Conservation (phyloP, 1,140 invertebrate genomes). For the Probaryconus sp. region DNA sequence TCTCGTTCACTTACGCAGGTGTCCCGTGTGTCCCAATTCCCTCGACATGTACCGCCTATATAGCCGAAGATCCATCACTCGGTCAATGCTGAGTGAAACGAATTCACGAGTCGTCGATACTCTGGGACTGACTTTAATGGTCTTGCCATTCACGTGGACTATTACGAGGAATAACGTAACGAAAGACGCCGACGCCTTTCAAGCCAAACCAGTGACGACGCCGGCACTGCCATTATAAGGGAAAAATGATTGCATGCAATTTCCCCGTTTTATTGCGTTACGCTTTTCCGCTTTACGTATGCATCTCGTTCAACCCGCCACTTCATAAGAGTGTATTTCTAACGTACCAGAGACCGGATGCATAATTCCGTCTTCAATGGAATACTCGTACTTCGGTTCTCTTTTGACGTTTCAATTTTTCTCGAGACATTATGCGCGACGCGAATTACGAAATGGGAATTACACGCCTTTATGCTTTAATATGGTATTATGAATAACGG, state of each 20-base stretch:
- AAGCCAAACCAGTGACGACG: conserved; percentile 28
- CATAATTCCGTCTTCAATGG: conserved; percentile 42
- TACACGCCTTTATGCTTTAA: too few species aligned
- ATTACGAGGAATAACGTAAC: too few species aligned
- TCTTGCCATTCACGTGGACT: conserved; percentile 32
- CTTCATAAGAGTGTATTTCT: conserved; percentile 44
- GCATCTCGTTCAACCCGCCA: conserved; percentile 27
- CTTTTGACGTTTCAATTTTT: conserved; percentile 49
- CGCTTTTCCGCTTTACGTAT: conserved; percentile 35
- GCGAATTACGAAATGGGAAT: conserved; percentile 21
- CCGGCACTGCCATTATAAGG: conserved; percentile 12
- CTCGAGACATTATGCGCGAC: conserved; percentile 14
- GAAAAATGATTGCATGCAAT: conserved; percentile 51
- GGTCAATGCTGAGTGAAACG: conserved; percentile 31
- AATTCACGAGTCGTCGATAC: conserved; percentile 36
- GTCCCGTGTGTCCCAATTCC: conserved; percentile 23
- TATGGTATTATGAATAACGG: too few species aligned
- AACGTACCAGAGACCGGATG: conserved; percentile 42
- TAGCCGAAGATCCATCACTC: conserved; percentile 31
- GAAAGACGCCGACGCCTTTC: conserved; percentile 39
- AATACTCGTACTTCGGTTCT: conserved; percentile 30
- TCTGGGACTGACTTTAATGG: conserved; percentile 26
- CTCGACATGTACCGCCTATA: conserved; percentile 2
- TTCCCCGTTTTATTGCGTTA: conserved; percentile 51
- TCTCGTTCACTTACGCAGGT: conserved; percentile 23